Base-by-base conservation (phyloP, 2,888 invertebrate genomes). In the Pterobdella sp. region DNA sequence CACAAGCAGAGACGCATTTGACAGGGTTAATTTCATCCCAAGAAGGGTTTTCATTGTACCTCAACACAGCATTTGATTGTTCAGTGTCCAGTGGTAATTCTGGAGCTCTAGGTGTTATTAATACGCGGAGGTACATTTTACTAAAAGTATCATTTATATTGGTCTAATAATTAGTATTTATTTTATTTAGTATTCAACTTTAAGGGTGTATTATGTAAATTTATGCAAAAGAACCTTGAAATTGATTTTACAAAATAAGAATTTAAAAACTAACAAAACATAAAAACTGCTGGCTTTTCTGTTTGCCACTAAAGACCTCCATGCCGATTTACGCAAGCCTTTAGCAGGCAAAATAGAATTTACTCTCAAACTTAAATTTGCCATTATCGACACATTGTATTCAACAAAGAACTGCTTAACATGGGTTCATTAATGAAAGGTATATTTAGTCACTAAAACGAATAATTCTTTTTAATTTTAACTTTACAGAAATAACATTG, bases 21-120 rank as follows among this genome's bases (percentile, higher is more conserved):
- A 93, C 91, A 67, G 92, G 89, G 0, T 90, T 89, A 31, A 94
- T 86, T 75, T 88, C 88, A 79, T 88, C 89, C 82, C 93, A 94
- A 80, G 91, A 89, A 3, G 93, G 93, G 64, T 90, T 85, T 79
- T 89, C 88, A 73, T 89, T 77, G 29, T 75, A 88, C 75, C 89
- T 88, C 10, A 93, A 83, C 31, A 93, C 84, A 1, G 89, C 88
- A 83, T 91, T 91, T 79, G 89, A 89, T 71, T 90, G 90, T 14
- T 88, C 87, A 26, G 88, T 86, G 84, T 94, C 93, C 81, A 91
- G 80, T 18, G 86, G 86, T 10, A 86, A 82, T 80, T 87, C 87
- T 42, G 87, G 87, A 31, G 87, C 79, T 74, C 87, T 87, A 79
- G 76, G 77, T 77, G 56, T 77, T 31, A 56, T 70, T 49, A 31